Percentiles rank a stretch among this genome's conserved stretches.
phyloP scores from a whole-genome alignment of 2,113 vertebrate species.

The Quiscalus mexicanus region DNA sequence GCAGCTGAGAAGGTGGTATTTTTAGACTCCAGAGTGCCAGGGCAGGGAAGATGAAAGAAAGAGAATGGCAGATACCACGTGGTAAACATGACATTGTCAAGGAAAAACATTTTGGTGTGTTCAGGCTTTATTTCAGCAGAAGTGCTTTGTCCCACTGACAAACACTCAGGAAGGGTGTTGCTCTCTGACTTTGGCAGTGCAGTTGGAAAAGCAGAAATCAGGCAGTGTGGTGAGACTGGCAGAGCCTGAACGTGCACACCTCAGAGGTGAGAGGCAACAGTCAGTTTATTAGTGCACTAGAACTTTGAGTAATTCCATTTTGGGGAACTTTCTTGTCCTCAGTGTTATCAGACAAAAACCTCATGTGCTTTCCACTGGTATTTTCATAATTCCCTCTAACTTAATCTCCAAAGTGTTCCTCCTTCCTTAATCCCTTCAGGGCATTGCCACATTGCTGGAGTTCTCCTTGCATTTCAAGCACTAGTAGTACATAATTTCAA shows the following conservation, averaged over 20 bases:
- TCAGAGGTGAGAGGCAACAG: not conserved
- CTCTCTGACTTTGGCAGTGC: not conserved
- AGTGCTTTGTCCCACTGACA: not conserved
- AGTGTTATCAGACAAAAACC: not conserved
- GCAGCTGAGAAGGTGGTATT: not conserved
- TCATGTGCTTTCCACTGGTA: not conserved
- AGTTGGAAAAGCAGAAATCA: not conserved
- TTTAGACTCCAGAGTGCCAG: conserved; percentile 10
- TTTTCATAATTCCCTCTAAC: not conserved
- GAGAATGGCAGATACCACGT: not conserved
- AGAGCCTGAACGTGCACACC: not conserved
- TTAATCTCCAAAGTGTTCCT: not conserved
- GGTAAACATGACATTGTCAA: not conserved
- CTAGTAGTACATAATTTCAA: not conserved
- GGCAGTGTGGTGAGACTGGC: not conserved
- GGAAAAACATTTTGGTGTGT: not conserved
- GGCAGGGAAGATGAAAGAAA: not conserved
- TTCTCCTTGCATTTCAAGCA: not conserved
- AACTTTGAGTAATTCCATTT: not conserved
- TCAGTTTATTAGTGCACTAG: not conserved
- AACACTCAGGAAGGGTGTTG: not conserved
- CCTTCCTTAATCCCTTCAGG: not conserved
- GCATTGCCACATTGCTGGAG: not conserved
- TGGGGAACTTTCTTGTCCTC: not conserved
- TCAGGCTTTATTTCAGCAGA: not conserved